Evolutionary conservation across 1,140 invertebrate species (phyloP).

Genomic region (Lamellibrachia luymesi): DNA sequence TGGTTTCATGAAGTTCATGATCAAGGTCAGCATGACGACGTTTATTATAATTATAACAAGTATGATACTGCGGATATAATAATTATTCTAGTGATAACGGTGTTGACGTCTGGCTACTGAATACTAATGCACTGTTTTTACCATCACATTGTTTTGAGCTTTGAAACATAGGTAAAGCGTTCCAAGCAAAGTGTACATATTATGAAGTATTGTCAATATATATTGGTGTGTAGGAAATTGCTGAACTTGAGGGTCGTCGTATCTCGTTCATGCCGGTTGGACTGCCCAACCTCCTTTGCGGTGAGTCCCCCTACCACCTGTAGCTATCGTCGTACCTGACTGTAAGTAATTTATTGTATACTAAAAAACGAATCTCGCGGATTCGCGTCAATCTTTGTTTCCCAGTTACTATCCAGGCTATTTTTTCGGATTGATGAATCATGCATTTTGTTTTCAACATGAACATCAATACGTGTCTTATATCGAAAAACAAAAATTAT

Average conservation of each 20-base stretch:
- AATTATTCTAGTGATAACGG: background rate
- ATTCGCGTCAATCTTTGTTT: too few relatives aligned
- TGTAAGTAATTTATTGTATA: too few relatives aligned
- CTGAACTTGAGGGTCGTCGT: conserved; percentile 25
- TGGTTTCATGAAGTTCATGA: conserved; percentile 32
- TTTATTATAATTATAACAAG: background rate
- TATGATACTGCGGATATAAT: background rate
- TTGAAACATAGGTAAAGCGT: too few relatives aligned
- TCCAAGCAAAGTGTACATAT: too few relatives aligned
- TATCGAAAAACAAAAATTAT: too few relatives aligned
- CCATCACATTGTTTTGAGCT: background rate
- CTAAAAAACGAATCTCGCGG: too few relatives aligned
- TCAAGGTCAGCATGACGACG: conserved; percentile 20
- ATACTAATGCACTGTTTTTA: background rate
- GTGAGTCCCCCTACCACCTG: background rate
- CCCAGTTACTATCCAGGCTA: too few relatives aligned
- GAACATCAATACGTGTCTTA: too few relatives aligned
- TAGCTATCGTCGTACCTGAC: too few relatives aligned
- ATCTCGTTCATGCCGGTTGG: conserved; percentile 31
- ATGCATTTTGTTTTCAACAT: too few relatives aligned
- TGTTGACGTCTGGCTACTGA: too few relatives aligned
- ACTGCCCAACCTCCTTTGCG: conserved; percentile 26
- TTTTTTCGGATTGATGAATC: too few relatives aligned
- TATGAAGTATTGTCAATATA: background rate
- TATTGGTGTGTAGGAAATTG: conserved; percentile 17